Evolutionary conservation across 2,797 vertebrate genomes (phyloP), one percentile per base, ranked within the genome.

Genomic region (Sebastolobus altivelis): DNA sequence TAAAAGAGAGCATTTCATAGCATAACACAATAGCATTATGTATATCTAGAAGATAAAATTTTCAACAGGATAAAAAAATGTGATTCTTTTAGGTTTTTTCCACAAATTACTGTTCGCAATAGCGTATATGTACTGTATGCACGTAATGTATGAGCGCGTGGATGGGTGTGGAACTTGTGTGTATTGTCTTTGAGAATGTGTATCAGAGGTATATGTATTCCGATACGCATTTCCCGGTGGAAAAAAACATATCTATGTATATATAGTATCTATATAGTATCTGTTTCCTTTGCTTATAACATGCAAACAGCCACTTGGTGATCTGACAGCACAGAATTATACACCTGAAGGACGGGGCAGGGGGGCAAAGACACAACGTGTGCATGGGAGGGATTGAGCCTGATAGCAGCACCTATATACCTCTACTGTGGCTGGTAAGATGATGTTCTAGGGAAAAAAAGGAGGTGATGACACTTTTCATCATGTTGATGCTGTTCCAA

Each of bases 231-330:
- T 88, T 91, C 86, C 90, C 90, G 78, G 82, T 85, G 84, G 91
- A 93, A 95, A 56, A 56, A 95, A 94, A 95, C 92, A 92, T 93
- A 93, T 93, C 83, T 95, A 93, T 94, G 88, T 93, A 94, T 95
- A 95, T 95, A 95, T 95, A 93, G 83, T 91, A 95, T 96, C 88
- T 95, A 95, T 96, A 95, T 95, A 94, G 83, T 94, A 95, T 95
- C 89, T 93, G 94, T 95, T 94, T 96, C 91, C 93, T 94, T 95
- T 97, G 95, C 95, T 96, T 95, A 96, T 95, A 92, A 97, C 98
- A 99, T 99, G 98, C 98, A 99, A 96, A 97, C 96, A 97, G 97
- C 96, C 97, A 97, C 96, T 96, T 96, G 95, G 96, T 97, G 97
- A 97, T 97, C 96, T 95, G 95, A 98, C 96, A 97, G 97, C 97